Evolutionary conservation across 2,113 vertebrate genomes (phyloP), one percentile per base, ranked within the genome.

Genomic region (Pholis gunnellus): DNA sequence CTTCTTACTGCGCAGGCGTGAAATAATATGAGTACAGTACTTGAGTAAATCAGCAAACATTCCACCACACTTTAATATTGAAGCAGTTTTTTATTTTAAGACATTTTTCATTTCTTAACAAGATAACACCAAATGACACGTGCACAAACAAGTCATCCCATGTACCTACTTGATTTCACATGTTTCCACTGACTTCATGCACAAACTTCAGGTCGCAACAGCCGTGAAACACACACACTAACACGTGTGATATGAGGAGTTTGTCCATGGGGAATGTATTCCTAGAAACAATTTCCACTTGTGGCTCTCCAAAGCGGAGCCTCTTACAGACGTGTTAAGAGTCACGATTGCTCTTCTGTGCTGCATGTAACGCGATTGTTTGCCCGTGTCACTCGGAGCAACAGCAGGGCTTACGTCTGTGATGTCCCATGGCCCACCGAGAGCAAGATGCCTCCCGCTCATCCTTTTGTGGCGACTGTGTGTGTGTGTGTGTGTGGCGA

Each of bases 301-400:
- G 75, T 75, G 72, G 15, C 78, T 72, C 75, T 61, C 18, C 64
- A n/a, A 67, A 69, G 86, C 42, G 38, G 18, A 67, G 54, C 66
- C 68, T 78, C 79, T 52, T 18, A 48, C 66, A 29, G 63, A 87
- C 59, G 85, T 79, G 82, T 79, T 64, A 70, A 70, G 63, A 74
- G 80, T 69, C 44, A 20, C 78, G 86, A 78, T 73, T 50, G 64
- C 87, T 92, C 72, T 36, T 69, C 69, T 84, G 64, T 68, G 65
- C 68, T 15, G 61, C 20, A 38, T 82, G 56, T 75, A 89, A 79
- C 85, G 77, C 79, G 81, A 89, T 72, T 87, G 69, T 85, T 75
- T 81, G 78, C 72, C 44, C 3, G 48, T 87, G 86, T 89, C 86
- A 81, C 79, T 87, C 87, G 70, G 60, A 79, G 52, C 87, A 91